Evolutionary conservation across 1,140 invertebrate species (phyloP).

Genomic region (Sipha flava): DNA sequence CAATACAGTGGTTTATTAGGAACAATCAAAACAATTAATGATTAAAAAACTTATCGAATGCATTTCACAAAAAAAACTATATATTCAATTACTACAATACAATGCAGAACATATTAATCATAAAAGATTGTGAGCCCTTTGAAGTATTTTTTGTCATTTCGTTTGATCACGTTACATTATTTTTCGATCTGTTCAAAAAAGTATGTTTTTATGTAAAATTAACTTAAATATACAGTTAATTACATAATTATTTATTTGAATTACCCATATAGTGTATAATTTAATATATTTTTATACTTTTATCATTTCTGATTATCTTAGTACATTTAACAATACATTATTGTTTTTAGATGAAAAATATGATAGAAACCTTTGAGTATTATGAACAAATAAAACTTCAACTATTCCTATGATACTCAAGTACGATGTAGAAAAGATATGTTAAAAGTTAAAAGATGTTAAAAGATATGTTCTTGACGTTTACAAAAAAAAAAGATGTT

Average conservation of each 20-base stretch:
- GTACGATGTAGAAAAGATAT: neutral
- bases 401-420: neutral
- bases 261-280: too few species aligned
- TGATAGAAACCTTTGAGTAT: neutral
- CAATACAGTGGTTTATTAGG: neutral
- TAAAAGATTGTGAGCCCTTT: neutral
- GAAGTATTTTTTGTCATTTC: neutral
- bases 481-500: neutral
- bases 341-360: slow-evolving; percentile 6
- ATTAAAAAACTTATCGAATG: neutral
- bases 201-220: too few species aligned
- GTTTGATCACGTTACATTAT: neutral
- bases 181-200: neutral
- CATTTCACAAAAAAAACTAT: neutral
- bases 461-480: neutral
- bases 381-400: neutral
- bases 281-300: too few species aligned
- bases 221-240: too few species aligned
- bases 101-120: neutral
- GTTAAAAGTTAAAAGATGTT: too few species aligned
- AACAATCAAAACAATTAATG: neutral
- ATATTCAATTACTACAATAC: neutral
- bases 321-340: too few species aligned
- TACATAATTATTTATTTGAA: too few species aligned
- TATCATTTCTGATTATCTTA: too few species aligned